Evolutionary conservation across 2,113 vertebrate species (phyloP).

Genomic region (Glareola pratincola): DNA sequence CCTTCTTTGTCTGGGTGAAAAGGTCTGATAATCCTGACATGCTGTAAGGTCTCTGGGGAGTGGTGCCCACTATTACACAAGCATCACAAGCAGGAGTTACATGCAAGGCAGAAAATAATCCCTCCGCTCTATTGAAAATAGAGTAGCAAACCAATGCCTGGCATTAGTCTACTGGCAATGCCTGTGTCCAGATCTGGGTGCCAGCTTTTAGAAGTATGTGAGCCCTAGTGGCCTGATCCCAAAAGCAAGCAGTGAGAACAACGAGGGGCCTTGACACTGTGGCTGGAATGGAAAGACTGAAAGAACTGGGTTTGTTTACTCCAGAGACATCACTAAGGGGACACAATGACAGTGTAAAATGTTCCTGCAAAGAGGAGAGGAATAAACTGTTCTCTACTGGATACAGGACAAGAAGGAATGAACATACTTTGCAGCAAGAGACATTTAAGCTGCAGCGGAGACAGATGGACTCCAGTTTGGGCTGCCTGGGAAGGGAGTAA

Average conservation of each 20-base stretch:
- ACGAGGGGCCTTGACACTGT: not conserved
- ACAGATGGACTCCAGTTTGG: not conserved
- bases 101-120: not conserved
- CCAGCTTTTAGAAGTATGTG: not conserved
- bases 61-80: not conserved
- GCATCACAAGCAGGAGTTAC: not conserved
- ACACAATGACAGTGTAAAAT: not conserved
- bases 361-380: not conserved
- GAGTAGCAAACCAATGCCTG: slow-evolving; percentile 15
- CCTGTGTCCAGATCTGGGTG: not conserved
- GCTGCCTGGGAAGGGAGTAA: not conserved
- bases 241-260: slow-evolving; percentile 36
- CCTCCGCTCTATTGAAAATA: not conserved
- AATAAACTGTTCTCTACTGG: not conserved
- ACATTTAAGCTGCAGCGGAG: not conserved
- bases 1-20: not conserved
- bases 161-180: not conserved
- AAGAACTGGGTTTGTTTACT: slow-evolving; percentile 29
- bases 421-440: not conserved
- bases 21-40: not conserved
- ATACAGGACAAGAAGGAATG: not conserved
- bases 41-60: not conserved
- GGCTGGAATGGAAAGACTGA: slow-evolving; percentile 5
- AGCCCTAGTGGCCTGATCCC: not conserved
- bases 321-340: not conserved